Conservation (phyloP, 92 coral and sea anemone species). For the Siderastrea siderea region DNA sequence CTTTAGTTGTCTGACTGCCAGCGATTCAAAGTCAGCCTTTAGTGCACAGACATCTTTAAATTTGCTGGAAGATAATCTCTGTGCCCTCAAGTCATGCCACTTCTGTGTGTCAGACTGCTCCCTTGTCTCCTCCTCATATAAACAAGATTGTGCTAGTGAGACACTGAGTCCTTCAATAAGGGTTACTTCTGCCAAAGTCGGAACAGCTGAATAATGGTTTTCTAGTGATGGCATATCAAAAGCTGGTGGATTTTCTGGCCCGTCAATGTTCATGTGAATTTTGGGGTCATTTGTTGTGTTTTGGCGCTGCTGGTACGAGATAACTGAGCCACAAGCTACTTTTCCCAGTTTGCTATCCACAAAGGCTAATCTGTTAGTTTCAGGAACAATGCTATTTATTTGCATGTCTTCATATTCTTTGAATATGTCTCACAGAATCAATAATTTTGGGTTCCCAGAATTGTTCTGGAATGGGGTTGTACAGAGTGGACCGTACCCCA, state of each 20-base stretch:
- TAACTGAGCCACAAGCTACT: slow-evolving; percentile 54
- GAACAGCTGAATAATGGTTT: slow-evolving; percentile 21
- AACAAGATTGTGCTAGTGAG: slow-evolving; percentile 11
- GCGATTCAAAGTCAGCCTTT: slow-evolving; percentile 35
- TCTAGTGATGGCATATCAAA: slow-evolving; percentile 29
- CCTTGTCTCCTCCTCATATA: slow-evolving; percentile 38
- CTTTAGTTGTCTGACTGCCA: slow-evolving; percentile 37
- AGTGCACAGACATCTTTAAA: slow-evolving; percentile 48
- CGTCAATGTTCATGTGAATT: slow-evolving; percentile 27
- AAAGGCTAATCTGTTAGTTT: not conserved
- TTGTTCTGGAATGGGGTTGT: slow-evolving; percentile 39
- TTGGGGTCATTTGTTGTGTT: not conserved
- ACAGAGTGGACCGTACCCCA: slow-evolving; percentile 55
- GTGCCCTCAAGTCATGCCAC: slow-evolving; percentile 49
- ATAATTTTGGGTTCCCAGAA: slow-evolving; percentile 29
- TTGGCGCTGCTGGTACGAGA: slow-evolving; percentile 50
- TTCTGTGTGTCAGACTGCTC: slow-evolving; percentile 64
- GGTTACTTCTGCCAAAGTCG: slow-evolving; percentile 12
- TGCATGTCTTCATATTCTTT: slow-evolving; percentile 45
- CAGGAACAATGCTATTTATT: slow-evolving; percentile 29
- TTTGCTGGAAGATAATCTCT: slow-evolving; percentile 62
- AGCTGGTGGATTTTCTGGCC: slow-evolving; percentile 41
- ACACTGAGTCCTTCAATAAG: slow-evolving; percentile 26
- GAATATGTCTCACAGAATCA: slow-evolving; percentile 8
- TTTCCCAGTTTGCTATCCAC: slow-evolving; percentile 35